These are phyloP conservation scores for Gasterosteus aculeatus DNA, from an alignment of 2,113 vertebrate genomes.

Conservation along the genomic window DNA sequence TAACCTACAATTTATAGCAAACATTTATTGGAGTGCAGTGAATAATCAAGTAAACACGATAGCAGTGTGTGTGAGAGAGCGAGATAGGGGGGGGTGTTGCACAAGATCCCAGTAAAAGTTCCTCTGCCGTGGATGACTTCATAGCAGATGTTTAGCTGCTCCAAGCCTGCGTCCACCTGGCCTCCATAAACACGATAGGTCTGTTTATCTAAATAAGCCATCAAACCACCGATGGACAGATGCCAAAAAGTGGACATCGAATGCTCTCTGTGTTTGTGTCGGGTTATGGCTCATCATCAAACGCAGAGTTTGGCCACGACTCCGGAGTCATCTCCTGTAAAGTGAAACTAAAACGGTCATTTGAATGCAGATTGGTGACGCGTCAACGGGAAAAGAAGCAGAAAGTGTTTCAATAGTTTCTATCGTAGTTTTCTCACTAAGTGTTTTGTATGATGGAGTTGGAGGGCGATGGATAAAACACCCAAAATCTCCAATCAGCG, in stretches of 20 bases:
- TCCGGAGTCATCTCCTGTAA: not conserved
- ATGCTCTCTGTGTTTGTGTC: constrained; percentile 6
- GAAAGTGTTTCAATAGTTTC: not conserved
- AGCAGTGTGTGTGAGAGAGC: not conserved
- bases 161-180: constrained; percentile 43
- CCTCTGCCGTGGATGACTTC: constrained; percentile 59
- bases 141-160: constrained; percentile 57
- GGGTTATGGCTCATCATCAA: not conserved
- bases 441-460: not conserved
- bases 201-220: constrained; percentile 52
- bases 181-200: constrained; percentile 32
- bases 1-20: constrained; percentile 35
- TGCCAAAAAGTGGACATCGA: constrained; percentile 19
- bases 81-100: constrained; percentile 11
- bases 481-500: not conserved
- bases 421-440: not conserved
- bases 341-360: not conserved
- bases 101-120: constrained; percentile 40
- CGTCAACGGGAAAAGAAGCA: not conserved
- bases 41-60: constrained; percentile 43
- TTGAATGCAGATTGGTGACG: not conserved
- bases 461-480: not conserved
- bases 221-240: constrained; percentile 36
- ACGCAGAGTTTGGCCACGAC: not conserved
- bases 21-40: constrained; percentile 42